Evolutionary conservation across 2,888 invertebrate genomes (phyloP).

Genomic region (Sarcophaga rosellei): DNA sequence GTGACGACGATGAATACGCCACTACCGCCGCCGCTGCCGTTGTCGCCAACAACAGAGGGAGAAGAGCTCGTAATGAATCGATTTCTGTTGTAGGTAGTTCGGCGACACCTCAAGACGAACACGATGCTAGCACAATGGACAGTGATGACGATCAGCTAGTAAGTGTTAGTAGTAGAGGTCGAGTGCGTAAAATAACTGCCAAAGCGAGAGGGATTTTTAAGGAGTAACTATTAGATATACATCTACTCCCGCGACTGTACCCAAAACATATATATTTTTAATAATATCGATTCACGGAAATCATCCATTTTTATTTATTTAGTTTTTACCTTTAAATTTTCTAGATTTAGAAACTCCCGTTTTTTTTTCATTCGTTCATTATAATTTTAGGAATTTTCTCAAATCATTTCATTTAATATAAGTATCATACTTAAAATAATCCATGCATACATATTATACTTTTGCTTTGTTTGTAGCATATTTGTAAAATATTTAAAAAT

Average conservation of each 20-base stretch:
- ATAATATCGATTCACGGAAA: slow-evolving; percentile 44
- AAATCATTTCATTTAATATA: slow-evolving; percentile 35
- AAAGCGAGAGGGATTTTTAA: slow-evolving; percentile 86
- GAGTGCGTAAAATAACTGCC: slow-evolving; percentile 91
- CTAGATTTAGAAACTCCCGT: slow-evolving; percentile 26
- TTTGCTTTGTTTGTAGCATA: slow-evolving; percentile 42
- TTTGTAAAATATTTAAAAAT: slow-evolving; percentile 53
- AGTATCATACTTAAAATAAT: slow-evolving; percentile 27
- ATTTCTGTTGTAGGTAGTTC: slow-evolving; percentile 49
- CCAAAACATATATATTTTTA: slow-evolving; percentile 48
- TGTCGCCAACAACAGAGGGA: slow-evolving; percentile 67
- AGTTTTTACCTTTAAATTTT: slow-evolving; percentile 61
- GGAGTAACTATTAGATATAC: slow-evolving; percentile 73
- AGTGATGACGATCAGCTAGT: slow-evolving; percentile 79
- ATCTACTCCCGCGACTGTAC: slow-evolving; percentile 60
- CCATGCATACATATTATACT: slow-evolving; percentile 2
- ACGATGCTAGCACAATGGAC: slow-evolving; percentile 72
- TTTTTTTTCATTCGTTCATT: slow-evolving; percentile 27
- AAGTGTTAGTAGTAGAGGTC: slow-evolving; percentile 90
- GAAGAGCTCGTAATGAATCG: slow-evolving; percentile 67
- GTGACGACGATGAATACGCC: slow-evolving; percentile 82
- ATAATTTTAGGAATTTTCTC: slow-evolving; percentile 23
- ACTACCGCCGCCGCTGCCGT: slow-evolving; percentile 52
- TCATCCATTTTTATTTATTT: slow-evolving; percentile 60
- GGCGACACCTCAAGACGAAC: slow-evolving; percentile 62